phyloP scores from a whole-genome alignment of 2,888 invertebrate species.

The Leptinotarsa juncta region DNA sequence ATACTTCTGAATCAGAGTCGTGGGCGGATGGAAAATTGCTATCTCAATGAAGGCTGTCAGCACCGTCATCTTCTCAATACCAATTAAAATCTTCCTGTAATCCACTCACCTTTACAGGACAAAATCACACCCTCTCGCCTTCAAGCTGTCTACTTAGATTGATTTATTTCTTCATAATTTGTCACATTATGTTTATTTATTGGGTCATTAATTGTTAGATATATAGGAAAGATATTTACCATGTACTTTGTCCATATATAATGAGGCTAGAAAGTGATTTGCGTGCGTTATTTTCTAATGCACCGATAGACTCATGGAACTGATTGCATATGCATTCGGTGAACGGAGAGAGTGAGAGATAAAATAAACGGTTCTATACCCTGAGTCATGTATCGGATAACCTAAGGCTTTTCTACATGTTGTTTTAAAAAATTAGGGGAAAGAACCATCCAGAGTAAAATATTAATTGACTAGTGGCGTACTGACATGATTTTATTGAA shows the following conservation, averaged over 20 bases:
- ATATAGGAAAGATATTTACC: constrained; percentile 48
- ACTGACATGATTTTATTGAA: too few relatives aligned
- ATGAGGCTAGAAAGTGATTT: constrained; percentile 45
- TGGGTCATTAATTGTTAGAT: constrained; percentile 52
- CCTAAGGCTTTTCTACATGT: too few relatives aligned
- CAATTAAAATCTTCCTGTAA: constrained; percentile 13
- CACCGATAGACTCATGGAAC: constrained; percentile 14
- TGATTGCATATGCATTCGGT: constrained; percentile 12
- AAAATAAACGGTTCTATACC: constrained; percentile 11
- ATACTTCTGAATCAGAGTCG: background rate
- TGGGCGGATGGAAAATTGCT: background rate
- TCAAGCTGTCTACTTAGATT: constrained; percentile 35
- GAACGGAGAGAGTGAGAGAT: background rate
- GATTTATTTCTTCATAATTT: constrained; percentile 53
- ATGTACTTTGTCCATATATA: constrained; percentile 50
- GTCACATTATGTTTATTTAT: constrained; percentile 54
- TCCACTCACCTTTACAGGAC: constrained; percentile 17
- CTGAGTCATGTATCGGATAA: constrained; percentile 8
- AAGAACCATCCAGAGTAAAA: too few relatives aligned
- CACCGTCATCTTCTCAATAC: constrained; percentile 4
- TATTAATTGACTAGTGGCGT: too few relatives aligned
- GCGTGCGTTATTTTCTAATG: constrained; percentile 20
- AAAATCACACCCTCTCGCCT: constrained; percentile 38
- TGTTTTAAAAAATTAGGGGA: too few relatives aligned
- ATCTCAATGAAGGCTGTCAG: background rate